These are phyloP conservation scores for Girardia tigrina DNA, from an alignment of 2,888 invertebrate genomes.

Conservation along the genomic window DNA sequence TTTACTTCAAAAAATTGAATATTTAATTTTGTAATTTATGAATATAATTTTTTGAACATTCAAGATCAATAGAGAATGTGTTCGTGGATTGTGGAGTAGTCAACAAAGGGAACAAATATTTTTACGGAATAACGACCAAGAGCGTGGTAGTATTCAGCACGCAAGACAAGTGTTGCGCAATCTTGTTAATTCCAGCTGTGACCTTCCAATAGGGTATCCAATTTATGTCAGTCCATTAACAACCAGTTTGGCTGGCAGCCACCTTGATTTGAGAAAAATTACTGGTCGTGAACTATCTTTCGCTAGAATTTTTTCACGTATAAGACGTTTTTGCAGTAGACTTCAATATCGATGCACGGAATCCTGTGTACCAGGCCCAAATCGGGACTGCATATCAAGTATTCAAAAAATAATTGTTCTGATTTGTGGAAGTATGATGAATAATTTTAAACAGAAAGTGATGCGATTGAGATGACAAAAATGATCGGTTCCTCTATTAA, in stretches of 20 bases:
- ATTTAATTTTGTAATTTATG: too few species aligned
- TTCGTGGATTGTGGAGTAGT: constrained; percentile 93
- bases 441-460: neutral
- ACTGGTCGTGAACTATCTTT: constrained; percentile 25
- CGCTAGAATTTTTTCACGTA: neutral
- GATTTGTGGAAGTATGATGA: too few species aligned
- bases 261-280: constrained; percentile 44
- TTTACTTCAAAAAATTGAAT: too few species aligned
- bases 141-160: constrained; percentile 93
- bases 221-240: constrained; percentile 96
- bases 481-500: neutral
- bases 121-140: constrained; percentile 84
- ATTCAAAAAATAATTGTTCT: too few species aligned
- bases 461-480: neutral
- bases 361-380: neutral
- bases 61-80: constrained; percentile 78
- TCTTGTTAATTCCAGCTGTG: constrained; percentile 96
- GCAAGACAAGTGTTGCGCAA: constrained; percentile 91
- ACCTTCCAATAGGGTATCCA: constrained; percentile 91
- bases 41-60: neutral
- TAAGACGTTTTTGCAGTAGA: neutral
- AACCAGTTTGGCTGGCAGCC: constrained; percentile 89
- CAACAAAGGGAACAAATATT: constrained; percentile 93
- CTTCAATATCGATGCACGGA: constrained; percentile 14
- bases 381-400: neutral